These are phyloP conservation scores for Indicator maculatus DNA, from an alignment of 2,113 vertebrate genomes.

Conservation along the genomic window DNA sequence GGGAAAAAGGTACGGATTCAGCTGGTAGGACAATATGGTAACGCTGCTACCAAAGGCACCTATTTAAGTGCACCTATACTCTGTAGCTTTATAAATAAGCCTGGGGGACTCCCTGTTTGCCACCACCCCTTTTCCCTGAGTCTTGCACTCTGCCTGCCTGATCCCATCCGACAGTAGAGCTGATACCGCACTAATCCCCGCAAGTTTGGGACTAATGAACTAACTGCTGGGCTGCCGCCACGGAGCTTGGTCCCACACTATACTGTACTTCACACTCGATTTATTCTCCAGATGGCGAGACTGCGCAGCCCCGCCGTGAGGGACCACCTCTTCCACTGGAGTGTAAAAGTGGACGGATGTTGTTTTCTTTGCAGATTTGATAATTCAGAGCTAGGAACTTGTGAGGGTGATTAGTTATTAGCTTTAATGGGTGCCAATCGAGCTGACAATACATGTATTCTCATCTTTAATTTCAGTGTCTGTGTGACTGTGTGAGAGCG, in stretches of 20 bases:
- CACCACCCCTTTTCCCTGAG: constrained; percentile 65
- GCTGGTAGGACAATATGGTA: constrained; percentile 5
- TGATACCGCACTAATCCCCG: constrained; percentile 92
- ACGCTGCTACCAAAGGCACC: constrained; percentile 15
- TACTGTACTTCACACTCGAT: constrained; percentile 99
- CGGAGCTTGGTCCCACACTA: constrained; percentile 97
- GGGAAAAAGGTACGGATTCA: constrained; percentile 28
- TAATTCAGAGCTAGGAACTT: constrained; percentile 80
- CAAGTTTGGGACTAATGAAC: constrained; percentile 99
- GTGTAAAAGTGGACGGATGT: constrained; percentile 92
- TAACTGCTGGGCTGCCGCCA: constrained; percentile 97
- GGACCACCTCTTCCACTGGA: constrained; percentile 92
- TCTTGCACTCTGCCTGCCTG: constrained; percentile 79
- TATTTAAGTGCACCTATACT: constrained; percentile 73
- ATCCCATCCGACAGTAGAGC: constrained; percentile 84
- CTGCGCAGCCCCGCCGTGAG: constrained; percentile 86
- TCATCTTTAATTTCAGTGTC: constrained; percentile 69
- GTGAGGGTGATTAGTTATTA: constrained; percentile 78
- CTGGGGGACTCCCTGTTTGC: constrained; percentile 69
- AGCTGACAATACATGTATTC: constrained; percentile 62
- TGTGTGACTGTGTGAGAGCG: constrained; percentile 32
- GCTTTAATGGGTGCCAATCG: constrained; percentile 76
- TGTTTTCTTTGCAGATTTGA: constrained; percentile 87
- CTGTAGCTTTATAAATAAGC: constrained; percentile 65
- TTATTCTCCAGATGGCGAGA: constrained; percentile 99